Base-by-base conservation (phyloP, 2,113 vertebrate species). In the Charina bottae region DNA sequence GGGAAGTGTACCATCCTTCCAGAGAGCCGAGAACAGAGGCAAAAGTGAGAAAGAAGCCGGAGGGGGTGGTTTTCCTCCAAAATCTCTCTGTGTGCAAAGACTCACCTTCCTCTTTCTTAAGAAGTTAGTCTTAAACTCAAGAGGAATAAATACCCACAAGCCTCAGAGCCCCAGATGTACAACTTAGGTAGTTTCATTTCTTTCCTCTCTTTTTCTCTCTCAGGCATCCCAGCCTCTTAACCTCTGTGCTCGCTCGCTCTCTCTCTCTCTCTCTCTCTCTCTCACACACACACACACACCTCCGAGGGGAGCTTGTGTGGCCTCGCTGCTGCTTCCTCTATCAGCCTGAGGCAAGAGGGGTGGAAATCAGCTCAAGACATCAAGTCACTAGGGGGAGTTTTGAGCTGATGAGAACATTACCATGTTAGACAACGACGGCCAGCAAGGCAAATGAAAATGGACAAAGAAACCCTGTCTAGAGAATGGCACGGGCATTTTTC, bases 381-480 rank as follows among this genome's bases (percentile, higher is more conserved):
- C 0, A 0, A 54, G n/a, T 93, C 60, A 60, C 33, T 33, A 54
- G n/a, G 64, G 91, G 58, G 9, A 90, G 88, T 90, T 0, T 93
- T 83, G 46, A 94, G 93, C 92, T 78, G 92, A 62, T 56, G 2
- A 42, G 15, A 55, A 85, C 62, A 54, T 93, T 92, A 90, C 91
- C 0, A 0, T 84, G 4, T 93, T 87, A 92, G 90, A n/a, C 89
- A 88, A 90, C 23, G 6, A 87, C 94, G 90, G 90, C 90, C 93
- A 93, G 92, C 0, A 0, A 88, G 84, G 60, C 90, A 89, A 91
- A 89, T 54, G 87, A 86, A 92, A 60, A 89, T 0, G 0, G 0
- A 0, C 1, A 0, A 86, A 90, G 59, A 87, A 86, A 93, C 55
- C 64, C 53, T 84, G 89, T 93, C 91, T 93, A 89, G 89, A 92